Conservation (phyloP, 1,140 invertebrate species). For the Drosophila prosaltans region DNA sequence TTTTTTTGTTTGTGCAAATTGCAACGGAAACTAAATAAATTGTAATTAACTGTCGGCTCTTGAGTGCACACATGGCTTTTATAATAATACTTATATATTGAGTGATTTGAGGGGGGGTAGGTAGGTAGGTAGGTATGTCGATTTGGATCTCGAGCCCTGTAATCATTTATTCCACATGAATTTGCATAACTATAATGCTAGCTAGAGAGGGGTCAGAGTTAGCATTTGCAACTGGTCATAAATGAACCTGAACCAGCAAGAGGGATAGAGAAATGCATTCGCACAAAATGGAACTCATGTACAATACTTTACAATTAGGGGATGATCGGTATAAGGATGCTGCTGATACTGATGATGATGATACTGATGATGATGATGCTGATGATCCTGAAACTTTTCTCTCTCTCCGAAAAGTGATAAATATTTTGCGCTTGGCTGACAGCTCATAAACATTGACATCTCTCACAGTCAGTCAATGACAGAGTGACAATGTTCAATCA, state of each 20-base stretch:
- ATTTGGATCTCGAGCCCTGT: conserved; percentile 9
- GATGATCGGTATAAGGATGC: conserved; percentile 30
- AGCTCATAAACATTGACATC: conserved; percentile 58
- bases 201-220: conserved; percentile 32
- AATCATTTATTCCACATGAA: conserved; percentile 70
- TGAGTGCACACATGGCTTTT: conserved; percentile 39
- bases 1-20: conserved; percentile 20
- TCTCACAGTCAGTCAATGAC: conserved; percentile 22
- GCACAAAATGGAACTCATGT: not conserved
- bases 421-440: conserved; percentile 74
- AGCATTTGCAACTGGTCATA: conserved; percentile 26
- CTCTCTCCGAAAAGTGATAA: conserved; percentile 57
- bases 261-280: conserved; percentile 54
- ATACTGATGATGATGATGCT: too few relatives aligned
- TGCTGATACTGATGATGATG: conserved; percentile 12
- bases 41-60: conserved; percentile 63
- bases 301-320: conserved; percentile 72
- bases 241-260: conserved; percentile 19
- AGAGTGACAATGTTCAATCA: conserved; percentile 56
- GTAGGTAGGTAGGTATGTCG: conserved; percentile 1
- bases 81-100: not conserved
- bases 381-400: not conserved
- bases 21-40: conserved; percentile 64
- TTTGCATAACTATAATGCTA: conserved; percentile 54
- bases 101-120: not conserved